Evolutionary conservation across 2,797 vertebrate genomes (phyloP), one percentile per base, ranked within the genome.

Genomic region (Menidia menidia): DNA sequence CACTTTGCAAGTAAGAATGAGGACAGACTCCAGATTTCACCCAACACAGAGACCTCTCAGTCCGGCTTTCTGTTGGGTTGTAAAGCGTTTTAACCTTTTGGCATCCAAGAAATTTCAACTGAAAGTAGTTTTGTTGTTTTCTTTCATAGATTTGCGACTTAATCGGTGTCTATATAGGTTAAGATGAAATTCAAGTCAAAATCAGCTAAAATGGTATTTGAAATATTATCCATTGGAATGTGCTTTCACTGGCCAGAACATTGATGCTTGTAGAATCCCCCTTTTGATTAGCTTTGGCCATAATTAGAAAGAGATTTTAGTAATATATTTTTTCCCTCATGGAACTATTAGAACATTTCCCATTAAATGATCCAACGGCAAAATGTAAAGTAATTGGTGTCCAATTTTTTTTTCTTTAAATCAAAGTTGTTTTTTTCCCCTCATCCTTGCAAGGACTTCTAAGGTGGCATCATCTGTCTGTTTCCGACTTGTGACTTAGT

Each of bases 401-500:
- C 25, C 25, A 25, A 25, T 25, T 59, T 79, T 69, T 58, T 67
- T 73, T 61, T 12, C n/a, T 59, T 7, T 39, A 53, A 41, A 52
- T 67, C 2, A 13, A 52, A 71, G 12, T 33, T 9, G 64, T 33
- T 63, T 41, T 1, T 45, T 14, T 16, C 18, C 8, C 4, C 0
- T 2, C 47, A 16, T n/a, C 18, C n/a, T 18, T 11, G 70, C 39
- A 48, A 61, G 32, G 52, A 54, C 65, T 39, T 53, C 71, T 56
- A 58, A 77, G 51, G 32, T 66, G 62, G 50, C 44, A 7, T 57
- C 47, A 58, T 39, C 35, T 39, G 53, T 25, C 41, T 45, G 42
- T 72, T 60, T 66, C 67, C 64, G 66, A 56, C 61, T 57, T 76
- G 35, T 64, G 57, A 86, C 68, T 73, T 71, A 66, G 75, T 73